Conservation (phyloP, 2,888 invertebrate species). For the Hypercompe scribonia region DNA sequence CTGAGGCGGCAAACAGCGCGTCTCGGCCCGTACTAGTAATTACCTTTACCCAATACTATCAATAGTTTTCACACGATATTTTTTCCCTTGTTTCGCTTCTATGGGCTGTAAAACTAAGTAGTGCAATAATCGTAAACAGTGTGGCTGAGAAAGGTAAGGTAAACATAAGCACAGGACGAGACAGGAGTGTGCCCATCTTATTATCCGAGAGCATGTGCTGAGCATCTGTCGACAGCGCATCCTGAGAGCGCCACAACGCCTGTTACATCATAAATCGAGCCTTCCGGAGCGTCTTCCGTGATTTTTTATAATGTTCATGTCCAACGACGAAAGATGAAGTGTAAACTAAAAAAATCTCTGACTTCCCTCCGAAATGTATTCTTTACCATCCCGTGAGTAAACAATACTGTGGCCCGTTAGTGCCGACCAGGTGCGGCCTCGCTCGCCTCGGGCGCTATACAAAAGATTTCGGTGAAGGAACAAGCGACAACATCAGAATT, state of each 20-base stretch:
- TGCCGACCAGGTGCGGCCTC: slow-evolving; percentile 75
- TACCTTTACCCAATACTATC: slow-evolving; percentile 74
- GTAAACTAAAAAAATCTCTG: slow-evolving; percentile 77
- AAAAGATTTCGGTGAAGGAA: slow-evolving; percentile 83
- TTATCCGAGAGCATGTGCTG: slow-evolving; percentile 76
- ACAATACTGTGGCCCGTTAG: slow-evolving; percentile 73
- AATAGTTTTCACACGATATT: slow-evolving; percentile 77
- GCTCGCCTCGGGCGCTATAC: slow-evolving; percentile 73
- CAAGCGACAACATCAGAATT: slow-evolving; percentile 71
- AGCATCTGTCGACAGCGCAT: slow-evolving; percentile 83
- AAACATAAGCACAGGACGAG: slow-evolving; percentile 71
- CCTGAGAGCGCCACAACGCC: slow-evolving; percentile 72
- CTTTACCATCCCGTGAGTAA: slow-evolving; percentile 76
- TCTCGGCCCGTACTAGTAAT: slow-evolving; percentile 68
- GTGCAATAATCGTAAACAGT: slow-evolving; percentile 66
- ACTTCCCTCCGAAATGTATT: slow-evolving; percentile 76
- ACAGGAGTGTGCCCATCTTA: slow-evolving; percentile 77
- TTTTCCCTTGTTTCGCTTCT: slow-evolving; percentile 59
- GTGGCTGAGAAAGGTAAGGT: slow-evolving; percentile 46
- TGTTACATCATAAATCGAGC: slow-evolving; percentile 83
- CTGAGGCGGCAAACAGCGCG: slow-evolving; percentile 53
- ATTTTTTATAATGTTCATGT: slow-evolving; percentile 79
- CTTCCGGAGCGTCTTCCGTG: slow-evolving; percentile 83
- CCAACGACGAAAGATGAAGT: slow-evolving; percentile 82
- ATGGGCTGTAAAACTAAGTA: slow-evolving; percentile 63